A percentile compares a stretch with the other conserved stretches of the same genome.
phyloP scores from a whole-genome alignment of 2,113 vertebrate species.

The Junco hyemalis region DNA sequence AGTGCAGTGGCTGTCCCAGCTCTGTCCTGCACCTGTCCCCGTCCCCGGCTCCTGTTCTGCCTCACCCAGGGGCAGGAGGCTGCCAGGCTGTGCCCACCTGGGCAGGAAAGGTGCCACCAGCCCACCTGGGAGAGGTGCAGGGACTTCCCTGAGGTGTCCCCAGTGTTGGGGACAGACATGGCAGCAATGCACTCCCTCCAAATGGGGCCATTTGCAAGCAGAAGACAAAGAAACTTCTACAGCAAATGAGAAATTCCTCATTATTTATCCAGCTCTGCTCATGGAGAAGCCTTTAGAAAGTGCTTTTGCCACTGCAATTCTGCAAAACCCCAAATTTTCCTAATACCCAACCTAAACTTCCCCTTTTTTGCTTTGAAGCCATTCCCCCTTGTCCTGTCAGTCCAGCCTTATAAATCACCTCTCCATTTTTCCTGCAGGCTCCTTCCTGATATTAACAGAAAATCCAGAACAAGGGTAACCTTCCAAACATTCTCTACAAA shows the following conservation, averaged over 20 bases:
- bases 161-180: not conserved
- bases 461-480: not conserved
- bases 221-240: not conserved
- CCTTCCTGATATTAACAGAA: not conserved
- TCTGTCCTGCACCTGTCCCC: not conserved
- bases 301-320: not conserved
- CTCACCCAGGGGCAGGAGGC: not conserved
- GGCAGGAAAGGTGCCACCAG: not conserved
- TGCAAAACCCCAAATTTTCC: not conserved
- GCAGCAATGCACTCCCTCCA: not conserved
- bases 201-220: not conserved
- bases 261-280: not conserved
- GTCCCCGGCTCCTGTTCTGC: not conserved
- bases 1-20: not conserved
- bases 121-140: not conserved
- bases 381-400: not conserved
- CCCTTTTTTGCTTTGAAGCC: not conserved
- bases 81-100: not conserved
- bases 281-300: not conserved
- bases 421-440: not conserved
- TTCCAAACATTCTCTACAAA: not conserved
- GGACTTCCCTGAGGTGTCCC: accelerated
- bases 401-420: not conserved
- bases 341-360: not conserved
- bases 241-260: not conserved